Evolutionary conservation across 2,888 invertebrate genomes (phyloP).

Genomic region (Ophioninae sp.): DNA sequence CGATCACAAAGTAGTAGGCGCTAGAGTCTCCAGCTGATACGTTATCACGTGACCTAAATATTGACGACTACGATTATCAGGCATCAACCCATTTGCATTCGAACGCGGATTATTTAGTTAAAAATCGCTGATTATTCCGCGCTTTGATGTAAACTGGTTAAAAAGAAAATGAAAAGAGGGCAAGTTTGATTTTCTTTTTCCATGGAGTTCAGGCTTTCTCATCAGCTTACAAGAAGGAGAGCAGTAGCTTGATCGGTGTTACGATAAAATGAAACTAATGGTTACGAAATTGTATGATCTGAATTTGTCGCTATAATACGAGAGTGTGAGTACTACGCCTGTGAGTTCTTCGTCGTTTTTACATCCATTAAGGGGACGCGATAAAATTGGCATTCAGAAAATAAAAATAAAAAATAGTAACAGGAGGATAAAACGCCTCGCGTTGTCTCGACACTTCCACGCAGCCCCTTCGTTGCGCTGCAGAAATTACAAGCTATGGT

Average conservation of each 20-base stretch:
- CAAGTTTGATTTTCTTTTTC: not conserved
- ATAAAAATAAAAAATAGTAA: constrained; percentile 59
- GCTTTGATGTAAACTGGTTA: too few species aligned
- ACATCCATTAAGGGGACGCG: constrained; percentile 69
- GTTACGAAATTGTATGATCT: constrained; percentile 65
- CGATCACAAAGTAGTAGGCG: too few species aligned
- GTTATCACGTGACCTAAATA: too few species aligned
- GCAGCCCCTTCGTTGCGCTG: constrained; percentile 60
- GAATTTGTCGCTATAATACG: constrained; percentile 18
- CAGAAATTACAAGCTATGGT: constrained; percentile 70
- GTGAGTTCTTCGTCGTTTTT: constrained; percentile 55
- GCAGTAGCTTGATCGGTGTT: constrained; percentile 55
- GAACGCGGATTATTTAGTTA: too few species aligned
- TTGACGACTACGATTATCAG: too few species aligned
- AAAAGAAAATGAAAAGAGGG: not conserved
- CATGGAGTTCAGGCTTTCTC: not conserved
- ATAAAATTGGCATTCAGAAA: constrained; percentile 37
- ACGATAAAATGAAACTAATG: constrained; percentile 74
- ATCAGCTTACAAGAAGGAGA: not conserved
- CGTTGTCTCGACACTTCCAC: constrained; percentile 61
- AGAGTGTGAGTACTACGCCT: not conserved
- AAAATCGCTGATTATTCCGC: too few species aligned
- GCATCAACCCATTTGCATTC: too few species aligned
- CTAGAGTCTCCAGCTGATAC: too few species aligned
- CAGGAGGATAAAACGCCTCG: constrained; percentile 50